Conservation (phyloP, 1,140 invertebrate species). For the Parapsyche elsis region DNA sequence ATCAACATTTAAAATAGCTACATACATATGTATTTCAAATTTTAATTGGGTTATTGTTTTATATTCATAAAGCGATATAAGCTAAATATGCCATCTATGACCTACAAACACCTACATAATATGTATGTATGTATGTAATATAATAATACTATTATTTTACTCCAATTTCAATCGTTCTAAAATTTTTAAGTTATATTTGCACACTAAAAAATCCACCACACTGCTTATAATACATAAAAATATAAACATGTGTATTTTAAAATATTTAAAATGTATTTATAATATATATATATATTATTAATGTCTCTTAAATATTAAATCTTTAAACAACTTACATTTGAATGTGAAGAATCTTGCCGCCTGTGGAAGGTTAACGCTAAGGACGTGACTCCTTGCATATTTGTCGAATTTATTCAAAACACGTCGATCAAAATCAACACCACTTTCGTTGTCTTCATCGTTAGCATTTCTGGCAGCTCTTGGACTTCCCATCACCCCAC, state of each 20-base stretch:
- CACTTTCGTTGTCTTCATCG: constrained; percentile 22
- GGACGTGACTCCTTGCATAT: constrained; percentile 65
- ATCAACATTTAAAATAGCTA: no score
- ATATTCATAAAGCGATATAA: no score
- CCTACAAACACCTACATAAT: constrained; percentile 16
- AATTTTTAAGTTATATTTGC: no score
- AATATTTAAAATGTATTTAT: no score
- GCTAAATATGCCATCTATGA: no score
- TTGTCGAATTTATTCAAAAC: constrained; percentile 63
- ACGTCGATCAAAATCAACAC: constrained; percentile 61
- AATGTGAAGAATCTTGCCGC: constrained; percentile 69
- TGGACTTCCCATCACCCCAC: constrained; percentile 37
- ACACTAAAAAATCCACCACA: no score
- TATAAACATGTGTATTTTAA: no score
- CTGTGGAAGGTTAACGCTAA: constrained; percentile 69
- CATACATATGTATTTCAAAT: no score
- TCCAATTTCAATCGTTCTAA: no score
- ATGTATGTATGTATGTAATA: neutral
- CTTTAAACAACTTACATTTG: constrained; percentile 64
- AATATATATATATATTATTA: neutral
- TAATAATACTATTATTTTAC: no score
- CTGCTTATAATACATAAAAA: no score
- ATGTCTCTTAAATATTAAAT: neutral
- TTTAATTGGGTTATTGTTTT: no score
- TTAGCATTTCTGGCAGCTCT: constrained; percentile 31